A percentile compares a stretch with the other conserved stretches of the same genome.
Evolutionary conservation across 2,888 invertebrate genomes (phyloP).

Genomic region (Dicranocentrus wangi): DNA sequence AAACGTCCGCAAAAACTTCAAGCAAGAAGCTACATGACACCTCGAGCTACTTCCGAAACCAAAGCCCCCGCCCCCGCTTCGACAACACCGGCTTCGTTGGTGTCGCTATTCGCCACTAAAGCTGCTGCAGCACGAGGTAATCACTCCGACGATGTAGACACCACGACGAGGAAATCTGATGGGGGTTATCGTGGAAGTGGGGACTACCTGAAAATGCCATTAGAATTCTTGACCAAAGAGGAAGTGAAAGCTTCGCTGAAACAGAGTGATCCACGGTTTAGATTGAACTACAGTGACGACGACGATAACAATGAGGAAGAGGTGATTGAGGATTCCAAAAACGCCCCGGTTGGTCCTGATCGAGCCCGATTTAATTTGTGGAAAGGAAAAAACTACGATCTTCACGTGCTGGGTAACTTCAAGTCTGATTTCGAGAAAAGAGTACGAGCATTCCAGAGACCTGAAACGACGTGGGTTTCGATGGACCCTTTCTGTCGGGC

Average conservation of each 20-base stretch:
- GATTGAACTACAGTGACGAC: background rate
- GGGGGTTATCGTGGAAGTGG: slow-evolving; percentile 26
- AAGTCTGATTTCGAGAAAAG: slow-evolving; percentile 49
- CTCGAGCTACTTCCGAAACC: background rate
- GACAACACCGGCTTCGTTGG: background rate
- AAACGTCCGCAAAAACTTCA: slow-evolving; percentile 7
- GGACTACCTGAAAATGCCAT: slow-evolving; percentile 15
- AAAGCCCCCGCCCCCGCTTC: background rate
- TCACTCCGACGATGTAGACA: slow-evolving; percentile 1
- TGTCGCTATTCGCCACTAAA: background rate
- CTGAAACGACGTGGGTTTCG: slow-evolving; percentile 9
- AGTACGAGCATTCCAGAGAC: slow-evolving; percentile 54
- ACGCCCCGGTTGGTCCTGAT: slow-evolving; percentile 28
- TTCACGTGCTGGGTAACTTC: slow-evolving; percentile 55
- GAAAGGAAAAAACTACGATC: slow-evolving; percentile 59
- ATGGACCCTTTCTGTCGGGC: slow-evolving; percentile 58
- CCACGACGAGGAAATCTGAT: background rate
- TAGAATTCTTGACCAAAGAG: slow-evolving; percentile 27
- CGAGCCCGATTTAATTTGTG: slow-evolving; percentile 55
- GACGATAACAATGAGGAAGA: slow-evolving; percentile 24
- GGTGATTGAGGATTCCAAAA: slow-evolving; percentile 34
- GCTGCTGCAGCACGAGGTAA: background rate
- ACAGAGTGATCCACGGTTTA: background rate
- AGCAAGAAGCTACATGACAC: slow-evolving; percentile 5
- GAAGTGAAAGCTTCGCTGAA: slow-evolving; percentile 27